Percentiles rank a stretch among this genome's conserved stretches.
phyloP scores from a whole-genome alignment of 2,113 vertebrate species.

The Sceloporus tristichus region DNA sequence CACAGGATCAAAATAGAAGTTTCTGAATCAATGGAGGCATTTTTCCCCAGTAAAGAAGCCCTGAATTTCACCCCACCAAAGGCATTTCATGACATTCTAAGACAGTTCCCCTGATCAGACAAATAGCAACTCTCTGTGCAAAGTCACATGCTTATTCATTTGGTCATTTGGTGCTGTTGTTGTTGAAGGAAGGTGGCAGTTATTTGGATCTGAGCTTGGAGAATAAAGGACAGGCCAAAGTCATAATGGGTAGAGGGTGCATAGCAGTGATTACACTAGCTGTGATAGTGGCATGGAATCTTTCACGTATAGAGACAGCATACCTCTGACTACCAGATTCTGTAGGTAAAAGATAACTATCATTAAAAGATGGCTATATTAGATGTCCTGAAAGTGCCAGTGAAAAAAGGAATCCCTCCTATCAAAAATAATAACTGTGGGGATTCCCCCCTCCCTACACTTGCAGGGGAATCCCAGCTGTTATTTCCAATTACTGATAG shows the following conservation, averaged over 20 bases:
- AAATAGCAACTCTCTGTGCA: background rate
- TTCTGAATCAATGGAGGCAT: background rate
- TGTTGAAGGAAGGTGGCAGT: background rate
- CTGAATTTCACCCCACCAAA: background rate
- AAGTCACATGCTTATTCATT: background rate
- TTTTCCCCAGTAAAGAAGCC: background rate
- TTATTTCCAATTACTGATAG: background rate
- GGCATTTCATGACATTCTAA: background rate
- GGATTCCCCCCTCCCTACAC: background rate
- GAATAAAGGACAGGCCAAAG: background rate
- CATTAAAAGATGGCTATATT: background rate
- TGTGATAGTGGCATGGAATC: background rate
- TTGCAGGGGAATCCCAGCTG: background rate
- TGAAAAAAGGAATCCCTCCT: background rate
- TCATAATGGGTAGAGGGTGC: background rate
- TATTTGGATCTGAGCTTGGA: background rate
- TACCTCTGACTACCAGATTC: background rate
- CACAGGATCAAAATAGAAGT: background rate
- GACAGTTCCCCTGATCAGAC: background rate
- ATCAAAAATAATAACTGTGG: background rate
- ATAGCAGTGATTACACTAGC: background rate
- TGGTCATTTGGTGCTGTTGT: too few relatives aligned
- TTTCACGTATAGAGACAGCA: too few relatives aligned
- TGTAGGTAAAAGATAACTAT: background rate
- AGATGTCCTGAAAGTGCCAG: background rate